Evolutionary conservation across 92 coral and sea anemone genomes (phyloP).

Genomic region (Palythoa grandis): DNA sequence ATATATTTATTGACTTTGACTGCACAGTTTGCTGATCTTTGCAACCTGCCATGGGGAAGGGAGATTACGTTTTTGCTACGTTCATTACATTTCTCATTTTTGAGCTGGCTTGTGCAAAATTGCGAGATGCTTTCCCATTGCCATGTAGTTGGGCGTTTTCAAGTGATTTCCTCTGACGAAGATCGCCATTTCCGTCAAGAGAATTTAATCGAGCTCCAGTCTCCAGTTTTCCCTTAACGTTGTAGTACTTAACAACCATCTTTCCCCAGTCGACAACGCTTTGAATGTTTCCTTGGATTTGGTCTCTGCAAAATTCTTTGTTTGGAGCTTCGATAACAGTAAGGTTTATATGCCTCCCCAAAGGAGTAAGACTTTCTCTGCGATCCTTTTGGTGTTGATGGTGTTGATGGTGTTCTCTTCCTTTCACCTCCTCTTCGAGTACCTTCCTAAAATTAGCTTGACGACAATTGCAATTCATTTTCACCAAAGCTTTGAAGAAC

Average conservation of each 20-base stretch:
- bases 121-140: background rate
- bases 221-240: slow-evolving; percentile 67
- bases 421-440: slow-evolving; percentile 54
- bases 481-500: slow-evolving; percentile 58
- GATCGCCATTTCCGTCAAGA: background rate
- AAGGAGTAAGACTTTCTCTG: background rate
- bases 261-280: slow-evolving; percentile 81
- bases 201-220: background rate
- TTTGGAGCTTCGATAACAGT: slow-evolving; percentile 22
- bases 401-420: background rate
- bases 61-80: background rate
- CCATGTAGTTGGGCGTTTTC: background rate
- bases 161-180: background rate
- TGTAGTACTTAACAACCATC: slow-evolving; percentile 77
- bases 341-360: slow-evolving; percentile 25
- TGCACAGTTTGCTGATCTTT: background rate
- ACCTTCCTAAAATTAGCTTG: slow-evolving; percentile 61
- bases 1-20: background rate
- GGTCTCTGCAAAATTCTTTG: slow-evolving; percentile 25
- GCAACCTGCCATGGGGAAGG: background rate
- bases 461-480: slow-evolving; percentile 80
- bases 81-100: slow-evolving; percentile 17
- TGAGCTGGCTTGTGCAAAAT: background rate
- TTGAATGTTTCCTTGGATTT: slow-evolving; percentile 54
- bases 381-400: background rate